Base-by-base conservation (phyloP, 2,888 invertebrate species). In the Rotaria magnacalcarata region DNA sequence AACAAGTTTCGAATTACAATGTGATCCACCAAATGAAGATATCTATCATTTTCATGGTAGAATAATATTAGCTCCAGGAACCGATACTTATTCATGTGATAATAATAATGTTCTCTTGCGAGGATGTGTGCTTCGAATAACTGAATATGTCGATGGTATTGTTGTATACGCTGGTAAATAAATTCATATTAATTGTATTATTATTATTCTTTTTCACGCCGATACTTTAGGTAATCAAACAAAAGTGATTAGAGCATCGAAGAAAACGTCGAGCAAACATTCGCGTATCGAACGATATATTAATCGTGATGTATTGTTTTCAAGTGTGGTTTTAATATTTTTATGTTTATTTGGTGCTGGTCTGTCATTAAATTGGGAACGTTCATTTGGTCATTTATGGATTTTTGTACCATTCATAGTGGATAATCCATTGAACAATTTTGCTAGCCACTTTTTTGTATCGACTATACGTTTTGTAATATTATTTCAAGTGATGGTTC, bases 41-140 rank as follows among this genome's bases (percentile, higher is more conserved):
- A 95, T 97, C 90, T 96, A 97, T 91, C 94, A 96, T 87, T 97
- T 97, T 91, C 94, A 95, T 89, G 97, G 97, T 87, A 94, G 94
- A 41, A 41, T 74, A 21, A 1, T 21, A 74, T 8, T 74, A 21
- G 41, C 34, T 21, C 21, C 74, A 8, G 43, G 8, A 8, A 19
- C 43, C 41, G 41, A 74, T 41, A 41, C 41, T 8, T 21, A 74
- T 74, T 10, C 84, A 8, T 52, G 90, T 11, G 89, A 89, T 89
- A 95, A 96, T 86, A 96, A 96, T 89, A 96, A 97, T 92, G 93
- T 98, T 88, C 92, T 98, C 88, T 93, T 98, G 87, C 93, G 97
- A 89, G 97, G 97, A 90, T 97, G 97, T 91, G 93, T 95, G 88
- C 93, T 98, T 89, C 96, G 97, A 92, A 98, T 98, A 92, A 97